Conservation (phyloP, 2,113 vertebrate genomes). For the Mustelus asterias region DNA sequence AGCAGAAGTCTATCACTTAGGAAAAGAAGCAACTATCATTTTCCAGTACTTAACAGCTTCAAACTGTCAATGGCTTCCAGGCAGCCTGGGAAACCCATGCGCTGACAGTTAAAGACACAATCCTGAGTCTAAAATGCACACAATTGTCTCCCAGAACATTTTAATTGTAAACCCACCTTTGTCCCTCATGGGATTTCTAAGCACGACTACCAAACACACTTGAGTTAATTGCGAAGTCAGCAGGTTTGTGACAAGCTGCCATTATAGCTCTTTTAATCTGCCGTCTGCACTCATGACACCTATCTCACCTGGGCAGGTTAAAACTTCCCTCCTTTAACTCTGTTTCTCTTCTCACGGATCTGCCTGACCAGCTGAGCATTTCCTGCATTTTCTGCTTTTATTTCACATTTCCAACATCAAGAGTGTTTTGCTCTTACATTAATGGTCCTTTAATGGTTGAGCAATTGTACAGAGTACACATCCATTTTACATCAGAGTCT, state of each 20-base stretch:
- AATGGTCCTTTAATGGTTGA: neutral
- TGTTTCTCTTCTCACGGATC: neutral
- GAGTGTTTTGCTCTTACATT: neutral
- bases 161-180: no score
- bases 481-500: neutral
- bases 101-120: no score
- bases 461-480: neutral
- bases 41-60: no score
- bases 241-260: neutral
- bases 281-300: neutral
- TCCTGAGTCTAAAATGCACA: no score
- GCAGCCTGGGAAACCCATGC: no score
- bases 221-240: neutral
- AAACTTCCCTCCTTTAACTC: neutral
- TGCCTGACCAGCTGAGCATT: neutral
- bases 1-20: no score
- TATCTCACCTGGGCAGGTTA: neutral
- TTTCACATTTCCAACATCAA: neutral
- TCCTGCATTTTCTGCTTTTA: neutral
- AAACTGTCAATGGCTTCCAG: no score
- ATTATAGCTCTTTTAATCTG: neutral
- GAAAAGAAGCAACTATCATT: no score
- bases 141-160: no score
- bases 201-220: neutral
- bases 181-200: no score